phyloP scores from a whole-genome alignment of 2,113 vertebrate genomes.

The human (Homo sapiens) region DNA sequence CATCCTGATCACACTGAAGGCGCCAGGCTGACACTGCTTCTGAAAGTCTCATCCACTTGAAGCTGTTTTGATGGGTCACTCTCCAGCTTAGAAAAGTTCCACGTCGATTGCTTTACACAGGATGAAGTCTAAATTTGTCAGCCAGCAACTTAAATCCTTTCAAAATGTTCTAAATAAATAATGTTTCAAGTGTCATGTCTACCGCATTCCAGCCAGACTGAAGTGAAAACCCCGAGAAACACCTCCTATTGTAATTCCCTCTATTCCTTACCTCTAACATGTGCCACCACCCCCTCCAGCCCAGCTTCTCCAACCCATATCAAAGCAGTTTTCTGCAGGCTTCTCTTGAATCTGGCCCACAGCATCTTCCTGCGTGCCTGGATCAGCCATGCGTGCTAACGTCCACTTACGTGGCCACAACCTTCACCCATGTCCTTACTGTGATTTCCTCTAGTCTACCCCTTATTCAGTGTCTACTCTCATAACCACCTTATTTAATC shows the following conservation, averaged over 20 bases:
- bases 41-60: background rate
- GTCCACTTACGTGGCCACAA: accelerated
- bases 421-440: too few relatives aligned
- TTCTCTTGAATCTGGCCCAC: accelerated
- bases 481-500: background rate
- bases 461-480: background rate
- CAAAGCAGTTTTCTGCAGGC: too few relatives aligned
- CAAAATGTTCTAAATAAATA: background rate
- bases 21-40: accelerated
- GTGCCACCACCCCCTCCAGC: accelerated
- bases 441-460: background rate
- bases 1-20: background rate
- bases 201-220: background rate
- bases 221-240: background rate
- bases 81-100: background rate
- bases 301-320: background rate
- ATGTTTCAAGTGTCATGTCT: background rate
- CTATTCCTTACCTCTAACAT: accelerated
- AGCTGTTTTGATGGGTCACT: background rate
- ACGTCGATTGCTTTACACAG: too few relatives aligned
- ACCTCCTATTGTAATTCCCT: background rate
- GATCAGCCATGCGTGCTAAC: accelerated
- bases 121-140: background rate
- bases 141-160: background rate
- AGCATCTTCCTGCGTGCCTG: accelerated